These are phyloP conservation scores for Poecilus cupreus DNA, from an alignment of 2,888 invertebrate species.

Conservation along the genomic window DNA sequence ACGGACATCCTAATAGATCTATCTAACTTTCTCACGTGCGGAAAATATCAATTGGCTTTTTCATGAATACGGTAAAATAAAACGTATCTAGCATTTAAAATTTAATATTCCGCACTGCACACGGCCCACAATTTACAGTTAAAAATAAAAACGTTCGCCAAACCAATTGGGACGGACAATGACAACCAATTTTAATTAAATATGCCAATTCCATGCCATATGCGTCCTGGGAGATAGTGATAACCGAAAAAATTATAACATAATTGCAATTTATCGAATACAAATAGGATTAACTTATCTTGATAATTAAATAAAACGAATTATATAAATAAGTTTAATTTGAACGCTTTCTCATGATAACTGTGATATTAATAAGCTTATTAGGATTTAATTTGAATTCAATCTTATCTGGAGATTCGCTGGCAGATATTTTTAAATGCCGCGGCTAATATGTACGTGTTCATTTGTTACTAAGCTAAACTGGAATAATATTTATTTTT, in stretches of 20 bases:
- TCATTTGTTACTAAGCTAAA: neutral
- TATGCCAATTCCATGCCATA: constrained; percentile 52
- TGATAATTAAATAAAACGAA: constrained; percentile 64
- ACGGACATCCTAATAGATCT: neutral
- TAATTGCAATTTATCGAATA: constrained; percentile 55
- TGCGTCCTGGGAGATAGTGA: constrained; percentile 49
- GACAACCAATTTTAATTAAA: constrained; percentile 55
- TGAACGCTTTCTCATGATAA: constrained; percentile 45
- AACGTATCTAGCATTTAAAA: constrained; percentile 3
- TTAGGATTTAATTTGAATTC: constrained; percentile 48
- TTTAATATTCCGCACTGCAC: neutral
- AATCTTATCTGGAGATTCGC: constrained; percentile 40
- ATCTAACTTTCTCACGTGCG: constrained; percentile 3
- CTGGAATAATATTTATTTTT: neutral
- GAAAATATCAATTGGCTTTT: neutral
- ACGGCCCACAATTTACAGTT: constrained; percentile 3
- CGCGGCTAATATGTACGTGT: neutral
- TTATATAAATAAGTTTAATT: constrained; percentile 65
- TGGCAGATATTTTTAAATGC: neutral
- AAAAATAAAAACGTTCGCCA: constrained; percentile 37
- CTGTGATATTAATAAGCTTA: constrained; percentile 34
- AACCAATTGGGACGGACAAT: constrained; percentile 22
- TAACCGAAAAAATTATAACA: constrained; percentile 52
- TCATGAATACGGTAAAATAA: neutral
- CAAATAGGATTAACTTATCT: constrained; percentile 63